Base-by-base conservation (phyloP, 2,113 vertebrate genomes). In the Pipra filicauda region DNA sequence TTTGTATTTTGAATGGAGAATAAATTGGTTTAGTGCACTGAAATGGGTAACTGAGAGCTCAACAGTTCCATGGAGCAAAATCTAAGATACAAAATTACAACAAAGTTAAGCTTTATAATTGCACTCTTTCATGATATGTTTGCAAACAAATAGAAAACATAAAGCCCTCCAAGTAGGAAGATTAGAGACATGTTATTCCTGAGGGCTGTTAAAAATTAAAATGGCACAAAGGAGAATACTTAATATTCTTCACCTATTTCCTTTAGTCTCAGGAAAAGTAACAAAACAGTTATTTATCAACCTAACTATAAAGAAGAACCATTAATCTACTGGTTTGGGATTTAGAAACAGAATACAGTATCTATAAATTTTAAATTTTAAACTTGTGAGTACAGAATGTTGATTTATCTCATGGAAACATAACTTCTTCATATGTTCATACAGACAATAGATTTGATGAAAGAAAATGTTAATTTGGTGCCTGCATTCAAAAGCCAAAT, bases 131-230 rank as follows among this genome's bases (percentile, higher is more conserved):
- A 51, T 39, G 4, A 51, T 79, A 59, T 81, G 80, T 85, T 90
- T 93, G 85, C 61, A 95, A 94, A 91, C 85, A 96, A 91, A 95
- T 21, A 83, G 55, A 95, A 94, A 95, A 75, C 61, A 73, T 64
- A 93, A 89, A 91, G 48, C 37, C 31, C 28, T 81, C 65, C 91
- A 87, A 91, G 73, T 7, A 85, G 37, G 75, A 94, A 91, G 51
- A 91, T 75, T 75, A 89, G 44, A 76, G 31, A 67, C 35, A 69
- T 0, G 6, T 48, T 67, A 92, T 85, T 87, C 61, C 48, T 73
- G 57, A 77, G 30, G 37, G 70, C 58, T 87, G 48, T 69, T 73
- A 88, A 93, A 91, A 92, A 61, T 58, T 85, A 92, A 79, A 80
- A 74, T 41, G 28, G 31, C 22, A 80, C 64, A 54, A 76, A 41